A percentile compares a stretch with the other conserved stretches of the same genome.
phyloP scores from a whole-genome alignment of 2,888 invertebrate genomes.

The Lycophotia porphyrea region DNA sequence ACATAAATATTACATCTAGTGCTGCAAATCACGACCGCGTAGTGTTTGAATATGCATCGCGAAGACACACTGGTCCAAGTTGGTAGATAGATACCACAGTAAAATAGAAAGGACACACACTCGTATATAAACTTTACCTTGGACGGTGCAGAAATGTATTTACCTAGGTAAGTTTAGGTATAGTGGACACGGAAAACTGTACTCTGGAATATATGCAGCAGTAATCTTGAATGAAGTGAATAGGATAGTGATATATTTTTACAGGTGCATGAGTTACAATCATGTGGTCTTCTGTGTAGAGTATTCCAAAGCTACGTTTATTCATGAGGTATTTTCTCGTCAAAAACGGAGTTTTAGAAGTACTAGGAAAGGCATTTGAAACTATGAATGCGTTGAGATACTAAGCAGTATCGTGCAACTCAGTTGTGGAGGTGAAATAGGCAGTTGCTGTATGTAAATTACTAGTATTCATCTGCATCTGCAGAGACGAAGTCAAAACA shows the following conservation, averaged over 20 bases:
- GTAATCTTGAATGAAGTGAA: slow-evolving; percentile 6
- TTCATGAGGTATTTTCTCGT: background rate
- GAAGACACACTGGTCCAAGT: slow-evolving; percentile 61
- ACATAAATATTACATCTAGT: slow-evolving; percentile 45
- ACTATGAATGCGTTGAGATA: background rate
- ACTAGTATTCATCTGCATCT: background rate
- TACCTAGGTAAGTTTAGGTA: slow-evolving; percentile 21
- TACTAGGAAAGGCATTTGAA: background rate
- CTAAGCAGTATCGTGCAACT: background rate
- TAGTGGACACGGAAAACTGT: background rate
- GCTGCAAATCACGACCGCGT: slow-evolving; percentile 28
- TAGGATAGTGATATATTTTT: background rate
- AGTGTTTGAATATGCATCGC: slow-evolving; percentile 66
- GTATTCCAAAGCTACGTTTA: background rate
- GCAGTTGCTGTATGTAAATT: background rate
- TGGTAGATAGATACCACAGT: slow-evolving; percentile 62
- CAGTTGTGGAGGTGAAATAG: background rate
- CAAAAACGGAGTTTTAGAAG: background rate
- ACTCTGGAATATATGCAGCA: slow-evolving; percentile 15
- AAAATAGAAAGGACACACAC: slow-evolving; percentile 64
- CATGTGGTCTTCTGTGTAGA: background rate
- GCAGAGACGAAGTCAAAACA: background rate
- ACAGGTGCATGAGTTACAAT: background rate
- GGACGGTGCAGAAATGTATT: slow-evolving; percentile 38
- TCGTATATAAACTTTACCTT: slow-evolving; percentile 61